A percentile compares a stretch with the other conserved stretches of the same genome.
These are phyloP conservation scores for Eupeodes corollae DNA, from an alignment of 1,140 invertebrate species.

Conservation along the genomic window DNA sequence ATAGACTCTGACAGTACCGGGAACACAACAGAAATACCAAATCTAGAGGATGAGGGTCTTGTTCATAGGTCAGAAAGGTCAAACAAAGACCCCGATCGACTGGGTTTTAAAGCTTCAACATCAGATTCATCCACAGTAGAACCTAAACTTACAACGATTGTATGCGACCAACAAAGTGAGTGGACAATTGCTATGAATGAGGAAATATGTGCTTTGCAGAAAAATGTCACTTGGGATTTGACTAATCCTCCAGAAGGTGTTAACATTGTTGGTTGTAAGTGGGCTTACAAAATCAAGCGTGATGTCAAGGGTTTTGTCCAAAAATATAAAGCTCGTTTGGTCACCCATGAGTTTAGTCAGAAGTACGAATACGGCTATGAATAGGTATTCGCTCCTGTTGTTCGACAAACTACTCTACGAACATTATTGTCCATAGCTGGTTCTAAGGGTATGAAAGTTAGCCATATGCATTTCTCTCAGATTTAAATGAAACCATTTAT, in stretches of 20 bases:
- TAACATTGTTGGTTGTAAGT: conserved; percentile 10
- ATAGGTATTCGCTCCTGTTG: conserved; percentile 16
- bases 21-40: too few relatives aligned
- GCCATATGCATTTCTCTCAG: conserved; percentile 29
- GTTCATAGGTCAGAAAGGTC: too few relatives aligned
- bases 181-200: conserved; percentile 30
- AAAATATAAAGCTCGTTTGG: conserved; percentile 30
- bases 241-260: conserved; percentile 18
- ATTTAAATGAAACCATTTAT: conserved; percentile 34
- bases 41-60: too few relatives aligned
- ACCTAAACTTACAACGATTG: neutral
- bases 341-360: conserved; percentile 33
- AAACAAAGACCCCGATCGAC: too few relatives aligned
- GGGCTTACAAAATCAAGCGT: too few relatives aligned
- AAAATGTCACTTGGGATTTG: conserved; percentile 34
- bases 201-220: conserved; percentile 26
- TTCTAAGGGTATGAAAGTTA: conserved; percentile 11
- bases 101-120: too few relatives aligned
- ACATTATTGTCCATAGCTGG: conserved; percentile 2
- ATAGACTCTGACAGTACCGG: too few relatives aligned
- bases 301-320: conserved; percentile 8
- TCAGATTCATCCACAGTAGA: neutral
- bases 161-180: conserved; percentile 2
- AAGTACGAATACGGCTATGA: conserved; percentile 21
- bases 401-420: conserved; percentile 3